A percentile compares a stretch with the other conserved stretches of the same genome.
Conservation (phyloP, 2,888 invertebrate species). For the Hemistola chrysoprasaria region DNA sequence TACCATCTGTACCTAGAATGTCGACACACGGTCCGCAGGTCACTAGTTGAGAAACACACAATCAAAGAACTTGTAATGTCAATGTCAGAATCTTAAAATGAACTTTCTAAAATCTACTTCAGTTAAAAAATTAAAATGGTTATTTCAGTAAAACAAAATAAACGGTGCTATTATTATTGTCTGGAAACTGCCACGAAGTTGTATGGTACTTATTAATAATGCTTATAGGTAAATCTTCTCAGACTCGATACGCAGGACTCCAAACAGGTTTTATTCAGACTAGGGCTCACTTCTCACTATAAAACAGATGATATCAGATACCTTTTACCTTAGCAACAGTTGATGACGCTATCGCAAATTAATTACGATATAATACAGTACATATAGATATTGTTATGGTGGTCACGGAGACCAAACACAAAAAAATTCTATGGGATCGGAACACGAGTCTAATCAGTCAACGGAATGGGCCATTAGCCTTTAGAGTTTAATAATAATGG, state of each 20-base stretch:
- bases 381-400: neutral
- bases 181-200: too few species aligned
- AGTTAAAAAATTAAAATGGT: too few species aligned
- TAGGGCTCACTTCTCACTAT: constrained; percentile 1
- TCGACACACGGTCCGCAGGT: constrained; percentile 5
- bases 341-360: neutral
- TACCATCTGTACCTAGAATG: neutral
- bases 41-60: constrained; percentile 9
- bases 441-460: constrained; percentile 17
- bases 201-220: too few species aligned
- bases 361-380: constrained; percentile 1
- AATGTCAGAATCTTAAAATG: constrained; percentile 14
- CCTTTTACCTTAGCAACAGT: too few species aligned
- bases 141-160: too few species aligned
- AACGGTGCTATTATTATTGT: too few species aligned
- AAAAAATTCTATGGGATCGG: constrained; percentile 14
- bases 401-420: neutral
- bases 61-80: constrained; percentile 6
- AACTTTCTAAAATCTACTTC: constrained; percentile 15
- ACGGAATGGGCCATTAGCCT: constrained; percentile 12
- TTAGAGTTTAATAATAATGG: constrained; percentile 2
- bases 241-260: constrained; percentile 27
- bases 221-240: too few species aligned
- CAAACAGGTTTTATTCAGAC: constrained; percentile 36
- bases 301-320: neutral